Evolutionary conservation across 2,113 vertebrate species (phyloP).

Genomic region (Macroglossus sobrinus): DNA sequence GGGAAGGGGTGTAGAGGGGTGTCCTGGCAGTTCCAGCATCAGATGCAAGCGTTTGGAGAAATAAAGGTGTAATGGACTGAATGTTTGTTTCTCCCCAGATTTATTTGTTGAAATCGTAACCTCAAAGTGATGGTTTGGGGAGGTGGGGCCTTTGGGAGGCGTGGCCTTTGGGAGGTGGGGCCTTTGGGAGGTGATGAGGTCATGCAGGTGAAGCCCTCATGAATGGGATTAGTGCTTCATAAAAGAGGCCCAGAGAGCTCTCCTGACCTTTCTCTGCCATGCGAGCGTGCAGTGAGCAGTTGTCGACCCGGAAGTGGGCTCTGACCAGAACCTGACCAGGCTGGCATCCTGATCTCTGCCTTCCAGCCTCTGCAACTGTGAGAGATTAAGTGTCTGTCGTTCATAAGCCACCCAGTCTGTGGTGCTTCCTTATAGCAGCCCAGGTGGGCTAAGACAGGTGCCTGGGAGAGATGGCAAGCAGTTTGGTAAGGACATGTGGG

Average conservation of each 20-base stretch:
- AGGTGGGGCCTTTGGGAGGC: neutral
- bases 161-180: no score
- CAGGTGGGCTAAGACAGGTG: accelerated
- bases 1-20: accelerated
- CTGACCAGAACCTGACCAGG: neutral
- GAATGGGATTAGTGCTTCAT: neutral
- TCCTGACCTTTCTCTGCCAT: neutral
- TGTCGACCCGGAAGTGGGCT: neutral
- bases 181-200: neutral
- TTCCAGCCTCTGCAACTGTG: neutral
- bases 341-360: neutral
- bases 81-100: neutral
- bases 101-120: neutral
- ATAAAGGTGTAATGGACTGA: neutral
- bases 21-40: neutral
- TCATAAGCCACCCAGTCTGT: no score
- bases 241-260: neutral
- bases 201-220: neutral
- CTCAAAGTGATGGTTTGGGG: neutral
- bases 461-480: accelerated
- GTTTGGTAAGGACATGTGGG: neutral
- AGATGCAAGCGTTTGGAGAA: neutral
- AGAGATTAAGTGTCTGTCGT: neutral
- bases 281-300: neutral
- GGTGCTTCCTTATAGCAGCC: neutral